A percentile compares a stretch with the other conserved stretches of the same genome.
Conservation (phyloP, 2,888 invertebrate species). For the Lypha dubia region DNA sequence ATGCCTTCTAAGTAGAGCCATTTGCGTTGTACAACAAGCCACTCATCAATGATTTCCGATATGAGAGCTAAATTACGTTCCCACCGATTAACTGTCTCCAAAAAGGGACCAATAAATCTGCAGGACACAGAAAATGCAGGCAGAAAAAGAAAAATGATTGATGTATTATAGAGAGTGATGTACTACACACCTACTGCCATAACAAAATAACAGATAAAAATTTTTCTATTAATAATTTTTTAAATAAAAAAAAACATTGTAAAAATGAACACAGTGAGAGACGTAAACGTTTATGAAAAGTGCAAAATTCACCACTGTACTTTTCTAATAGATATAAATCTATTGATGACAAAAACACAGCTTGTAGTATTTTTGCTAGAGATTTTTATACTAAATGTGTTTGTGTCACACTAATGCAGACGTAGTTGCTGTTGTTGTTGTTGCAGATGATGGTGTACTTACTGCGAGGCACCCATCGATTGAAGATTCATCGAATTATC, state of each 20-base stretch:
- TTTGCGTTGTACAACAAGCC: slow-evolving; percentile 93
- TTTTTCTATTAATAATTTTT: no score
- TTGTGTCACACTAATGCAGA: background rate
- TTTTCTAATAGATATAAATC: background rate
- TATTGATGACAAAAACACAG: background rate
- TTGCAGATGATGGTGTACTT: slow-evolving; percentile 80
- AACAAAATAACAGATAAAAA: no score
- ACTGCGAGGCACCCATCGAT: slow-evolving; percentile 94
- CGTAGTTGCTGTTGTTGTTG: background rate
- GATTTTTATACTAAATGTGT: slow-evolving; percentile 7
- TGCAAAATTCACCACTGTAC: background rate
- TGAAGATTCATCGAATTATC: slow-evolving; percentile 95
- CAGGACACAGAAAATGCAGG: background rate
- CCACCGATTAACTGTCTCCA: slow-evolving; percentile 92
- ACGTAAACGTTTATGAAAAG: background rate
- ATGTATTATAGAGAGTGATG: no score
- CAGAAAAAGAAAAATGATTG: background rate
- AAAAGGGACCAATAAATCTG: slow-evolving; percentile 94
- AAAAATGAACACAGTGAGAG: no score
- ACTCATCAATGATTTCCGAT: slow-evolving; percentile 93
- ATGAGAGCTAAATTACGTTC: slow-evolving; percentile 91
- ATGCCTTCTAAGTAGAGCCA: slow-evolving; percentile 97
- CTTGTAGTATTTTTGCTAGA: background rate
- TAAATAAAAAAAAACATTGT: no score
- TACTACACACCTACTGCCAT: no score